Conservation (phyloP, 2,888 invertebrate species). For the Brachylomia viminalis region DNA sequence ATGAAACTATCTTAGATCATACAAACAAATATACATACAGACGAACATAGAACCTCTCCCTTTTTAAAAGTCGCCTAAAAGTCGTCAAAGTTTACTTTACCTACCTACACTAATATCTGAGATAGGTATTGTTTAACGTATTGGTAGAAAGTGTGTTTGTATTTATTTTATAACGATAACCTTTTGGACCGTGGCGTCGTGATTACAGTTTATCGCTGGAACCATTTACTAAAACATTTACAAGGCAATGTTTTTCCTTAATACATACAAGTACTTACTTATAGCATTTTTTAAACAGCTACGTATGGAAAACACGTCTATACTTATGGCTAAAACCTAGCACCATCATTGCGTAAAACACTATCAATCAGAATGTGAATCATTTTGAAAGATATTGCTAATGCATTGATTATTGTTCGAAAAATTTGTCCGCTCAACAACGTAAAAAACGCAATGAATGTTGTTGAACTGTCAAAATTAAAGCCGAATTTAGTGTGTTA, state of each 20-base stretch:
- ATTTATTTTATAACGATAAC: constrained; percentile 35
- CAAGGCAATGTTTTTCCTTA: not conserved
- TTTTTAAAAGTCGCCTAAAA: not conserved
- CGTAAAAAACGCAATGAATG: no score
- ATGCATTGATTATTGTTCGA: no score
- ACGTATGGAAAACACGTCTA: not conserved
- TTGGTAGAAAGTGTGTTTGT: constrained; percentile 20
- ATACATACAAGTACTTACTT: not conserved
- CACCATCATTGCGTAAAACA: no score
- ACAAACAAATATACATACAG: not conserved
- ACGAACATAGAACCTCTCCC: not conserved
- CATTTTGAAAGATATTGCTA: no score
- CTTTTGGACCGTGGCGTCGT: constrained; percentile 20
- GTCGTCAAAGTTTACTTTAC: not conserved
- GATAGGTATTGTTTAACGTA: not conserved
- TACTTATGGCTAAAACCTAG: not conserved
- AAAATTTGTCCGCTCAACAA: no score
- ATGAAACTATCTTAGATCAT: no score
- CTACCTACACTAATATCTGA: not conserved
- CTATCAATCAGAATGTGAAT: no score
- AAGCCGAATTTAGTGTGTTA: no score
- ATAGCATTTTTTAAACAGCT: not conserved
- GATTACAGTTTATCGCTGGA: constrained; percentile 28
- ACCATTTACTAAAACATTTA: not conserved
- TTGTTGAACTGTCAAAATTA: no score